Percentiles rank a stretch among this genome's conserved stretches.
phyloP scores from a whole-genome alignment of 2,797 vertebrate species.

The Vipera latastei region DNA sequence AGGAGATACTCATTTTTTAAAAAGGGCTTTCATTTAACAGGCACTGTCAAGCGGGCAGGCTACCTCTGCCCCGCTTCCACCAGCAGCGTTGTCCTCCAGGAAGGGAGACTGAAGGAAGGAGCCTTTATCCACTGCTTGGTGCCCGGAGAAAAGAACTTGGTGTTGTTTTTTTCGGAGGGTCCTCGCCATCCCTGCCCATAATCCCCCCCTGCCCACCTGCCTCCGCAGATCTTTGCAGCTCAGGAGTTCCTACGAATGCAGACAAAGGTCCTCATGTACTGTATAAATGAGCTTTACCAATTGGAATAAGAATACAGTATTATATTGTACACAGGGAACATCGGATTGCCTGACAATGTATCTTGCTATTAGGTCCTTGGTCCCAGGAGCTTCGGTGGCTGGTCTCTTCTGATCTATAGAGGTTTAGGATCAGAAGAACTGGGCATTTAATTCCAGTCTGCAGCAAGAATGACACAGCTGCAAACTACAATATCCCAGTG shows the following conservation, averaged over 20 bases:
- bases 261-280: no score
- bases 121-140: background rate
- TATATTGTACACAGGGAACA: background rate
- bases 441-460: no score
- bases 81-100: rapidly evolving
- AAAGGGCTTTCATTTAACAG: background rate
- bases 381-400: background rate
- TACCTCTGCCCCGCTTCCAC: background rate
- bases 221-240: background rate
- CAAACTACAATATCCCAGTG: no score
- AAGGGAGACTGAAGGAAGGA: background rate
- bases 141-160: background rate
- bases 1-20: no score
- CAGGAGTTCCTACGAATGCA: background rate
- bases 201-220: no score
- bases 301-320: no score
- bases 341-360: no score
- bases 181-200: background rate
- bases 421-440: no score
- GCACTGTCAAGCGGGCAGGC: background rate
- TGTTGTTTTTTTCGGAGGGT: background rate
- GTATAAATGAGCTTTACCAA: background rate
- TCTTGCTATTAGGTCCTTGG: background rate
- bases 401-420: background rate
- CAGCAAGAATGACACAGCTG: no score